A percentile compares a stretch with the other conserved stretches of the same genome.
These are phyloP conservation scores for Tetrapedia diversipes DNA, from an alignment of 2,888 invertebrate genomes.

Conservation along the genomic window DNA sequence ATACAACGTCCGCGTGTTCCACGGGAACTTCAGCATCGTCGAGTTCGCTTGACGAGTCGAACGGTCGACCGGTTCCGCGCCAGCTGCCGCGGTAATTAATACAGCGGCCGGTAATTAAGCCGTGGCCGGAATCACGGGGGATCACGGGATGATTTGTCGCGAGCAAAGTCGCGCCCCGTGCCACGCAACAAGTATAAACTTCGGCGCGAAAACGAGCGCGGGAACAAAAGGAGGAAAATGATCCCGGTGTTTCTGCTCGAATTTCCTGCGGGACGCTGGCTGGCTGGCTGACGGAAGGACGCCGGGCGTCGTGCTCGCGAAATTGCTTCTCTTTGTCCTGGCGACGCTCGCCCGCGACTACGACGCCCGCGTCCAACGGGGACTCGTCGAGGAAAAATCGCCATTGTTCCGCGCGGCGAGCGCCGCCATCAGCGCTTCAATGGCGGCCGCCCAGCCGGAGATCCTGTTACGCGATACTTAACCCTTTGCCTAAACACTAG, in stretches of 20 bases:
- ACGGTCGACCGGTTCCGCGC: neutral
- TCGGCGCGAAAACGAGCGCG: conserved; percentile 1
- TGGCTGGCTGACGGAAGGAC: conserved; percentile 27
- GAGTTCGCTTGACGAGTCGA: neutral
- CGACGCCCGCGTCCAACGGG: conserved; percentile 28
- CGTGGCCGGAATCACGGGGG: conserved; percentile 13
- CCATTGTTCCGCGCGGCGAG: conserved; percentile 40
- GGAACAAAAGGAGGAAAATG: conserved; percentile 25
- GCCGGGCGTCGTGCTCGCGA: conserved; percentile 34
- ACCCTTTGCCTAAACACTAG: no score
- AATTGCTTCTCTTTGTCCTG: conserved; percentile 55
- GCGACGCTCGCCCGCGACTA: no score
- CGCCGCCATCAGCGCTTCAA: no score
- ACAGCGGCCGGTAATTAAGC: conserved; percentile 26
- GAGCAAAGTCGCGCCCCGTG: conserved; percentile 20
- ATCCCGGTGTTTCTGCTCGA: conserved; percentile 15
- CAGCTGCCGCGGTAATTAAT: conserved; percentile 29
- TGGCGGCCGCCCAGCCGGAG: no score
- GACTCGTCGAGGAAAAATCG: conserved; percentile 54
- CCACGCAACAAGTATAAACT: conserved; percentile 52
- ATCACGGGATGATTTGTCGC: conserved; percentile 36
- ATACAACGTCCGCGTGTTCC: no score
- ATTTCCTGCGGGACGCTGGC: conserved; percentile 43
- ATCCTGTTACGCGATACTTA: conserved; percentile 50
- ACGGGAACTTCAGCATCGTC: neutral